phyloP scores from a whole-genome alignment of 2,797 vertebrate genomes.

The Manis pentadactyla region DNA sequence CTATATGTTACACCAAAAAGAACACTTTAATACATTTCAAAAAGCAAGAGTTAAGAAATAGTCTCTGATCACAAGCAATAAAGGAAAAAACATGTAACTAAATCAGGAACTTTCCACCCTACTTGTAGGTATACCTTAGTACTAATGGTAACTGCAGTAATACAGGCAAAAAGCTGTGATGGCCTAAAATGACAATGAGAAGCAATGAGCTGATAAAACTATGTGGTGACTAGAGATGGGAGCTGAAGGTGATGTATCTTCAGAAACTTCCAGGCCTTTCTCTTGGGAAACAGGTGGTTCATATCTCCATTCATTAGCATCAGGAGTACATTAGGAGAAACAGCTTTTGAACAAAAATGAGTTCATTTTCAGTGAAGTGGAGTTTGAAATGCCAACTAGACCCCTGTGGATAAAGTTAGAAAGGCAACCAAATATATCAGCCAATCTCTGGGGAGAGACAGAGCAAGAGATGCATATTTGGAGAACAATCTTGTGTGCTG shows the following conservation, averaged over 20 bases:
- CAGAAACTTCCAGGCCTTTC: not conserved
- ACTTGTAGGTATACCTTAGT: not conserved
- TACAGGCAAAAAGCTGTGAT: not conserved
- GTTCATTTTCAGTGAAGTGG: not conserved
- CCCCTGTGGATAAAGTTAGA: not conserved
- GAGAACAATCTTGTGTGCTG: not conserved
- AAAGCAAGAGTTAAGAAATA: not conserved
- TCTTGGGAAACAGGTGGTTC: not conserved
- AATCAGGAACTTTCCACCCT: not conserved
- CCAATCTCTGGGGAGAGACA: not conserved
- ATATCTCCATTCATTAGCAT: not conserved
- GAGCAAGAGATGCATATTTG: not conserved
- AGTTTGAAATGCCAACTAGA: not conserved
- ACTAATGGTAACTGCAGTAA: not conserved
- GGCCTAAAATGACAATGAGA: not conserved
- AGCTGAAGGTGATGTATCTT: not conserved
- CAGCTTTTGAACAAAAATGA: not conserved
- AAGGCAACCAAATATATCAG: not conserved
- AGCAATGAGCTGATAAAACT: not conserved
- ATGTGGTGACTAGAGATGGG: not conserved
- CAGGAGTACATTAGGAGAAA: not conserved
- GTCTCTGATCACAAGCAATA: not conserved
- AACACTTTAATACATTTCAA: conserved; percentile 9
- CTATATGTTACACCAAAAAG: not conserved
- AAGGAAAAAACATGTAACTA: not conserved